Conservation (phyloP, 2,888 invertebrate genomes). For the Achlya flavicornis region DNA sequence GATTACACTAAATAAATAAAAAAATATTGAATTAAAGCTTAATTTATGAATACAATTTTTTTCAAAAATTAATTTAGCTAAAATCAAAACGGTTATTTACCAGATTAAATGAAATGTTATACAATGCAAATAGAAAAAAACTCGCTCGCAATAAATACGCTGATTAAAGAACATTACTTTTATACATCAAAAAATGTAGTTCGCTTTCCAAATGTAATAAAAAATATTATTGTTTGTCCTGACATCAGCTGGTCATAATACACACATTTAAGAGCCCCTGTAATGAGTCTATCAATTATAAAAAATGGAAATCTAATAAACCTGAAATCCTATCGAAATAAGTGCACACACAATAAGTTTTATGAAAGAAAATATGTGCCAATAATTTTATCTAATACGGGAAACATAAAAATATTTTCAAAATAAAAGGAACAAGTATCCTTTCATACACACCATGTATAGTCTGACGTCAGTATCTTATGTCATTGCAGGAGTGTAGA, state of each 20-base stretch:
- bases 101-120: not conserved
- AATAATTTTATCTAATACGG: conserved; percentile 3
- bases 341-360: conserved; percentile 5
- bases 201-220: not conserved
- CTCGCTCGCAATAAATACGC: not conserved
- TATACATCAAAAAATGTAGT: not conserved
- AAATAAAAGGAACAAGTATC: not conserved
- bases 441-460: conserved; percentile 10
- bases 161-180: not conserved
- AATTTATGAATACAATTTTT: conserved; percentile 49
- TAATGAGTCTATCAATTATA: not conserved
- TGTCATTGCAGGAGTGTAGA: not conserved
- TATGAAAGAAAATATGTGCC: not conserved
- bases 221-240: not conserved
- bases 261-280: not conserved
- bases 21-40: conserved; percentile 72
- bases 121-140: not conserved
- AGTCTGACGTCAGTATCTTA: not conserved
- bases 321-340: not conserved
- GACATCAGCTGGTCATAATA: not conserved
- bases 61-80: conserved; percentile 23
- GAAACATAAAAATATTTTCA: not conserved
- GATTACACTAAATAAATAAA: conserved; percentile 65
- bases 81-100: conserved; percentile 7
- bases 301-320: not conserved